Conservation (phyloP, 2,797 vertebrate genomes). For the Phataginus tetradactyla region DNA sequence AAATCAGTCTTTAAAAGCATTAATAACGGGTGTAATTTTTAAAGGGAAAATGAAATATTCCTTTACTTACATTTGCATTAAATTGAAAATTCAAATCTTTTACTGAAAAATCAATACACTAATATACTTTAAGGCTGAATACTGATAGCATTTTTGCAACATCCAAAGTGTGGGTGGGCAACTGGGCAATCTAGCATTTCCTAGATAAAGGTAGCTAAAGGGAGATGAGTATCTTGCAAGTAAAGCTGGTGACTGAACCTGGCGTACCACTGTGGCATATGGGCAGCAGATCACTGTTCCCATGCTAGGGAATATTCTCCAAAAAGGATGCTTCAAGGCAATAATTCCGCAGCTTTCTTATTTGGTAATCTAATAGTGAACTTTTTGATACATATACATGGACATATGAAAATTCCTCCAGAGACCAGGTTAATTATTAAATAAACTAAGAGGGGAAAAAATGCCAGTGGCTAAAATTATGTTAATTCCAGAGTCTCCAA, state of each 20-base stretch:
- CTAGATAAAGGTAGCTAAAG: neutral
- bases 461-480: neutral
- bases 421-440: neutral
- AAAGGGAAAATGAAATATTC: slow-evolving; percentile 29
- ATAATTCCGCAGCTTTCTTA: neutral
- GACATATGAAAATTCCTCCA: neutral
- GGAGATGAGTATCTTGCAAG: neutral
- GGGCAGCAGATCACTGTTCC: neutral
- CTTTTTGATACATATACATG: neutral
- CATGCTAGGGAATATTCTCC: neutral
- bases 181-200: neutral
- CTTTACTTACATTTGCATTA: slow-evolving; percentile 39
- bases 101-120: slow-evolving; percentile 5
- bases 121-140: slow-evolving; percentile 14
- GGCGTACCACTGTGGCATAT: neutral
- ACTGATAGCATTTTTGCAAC: slow-evolving; percentile 40
- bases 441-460: slow-evolving; percentile 16
- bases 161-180: neutral
- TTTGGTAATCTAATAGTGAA: neutral
- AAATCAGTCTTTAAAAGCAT: slow-evolving; percentile 4
- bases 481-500: slow-evolving; percentile 20
- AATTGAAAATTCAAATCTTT: slow-evolving; percentile 40
- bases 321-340: neutral
- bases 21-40: slow-evolving; percentile 15
- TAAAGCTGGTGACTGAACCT: neutral